Evolutionary conservation across 1,140 invertebrate species (phyloP), one percentile per base, ranked within the genome.

Genomic region (Plutomurus gul): DNA sequence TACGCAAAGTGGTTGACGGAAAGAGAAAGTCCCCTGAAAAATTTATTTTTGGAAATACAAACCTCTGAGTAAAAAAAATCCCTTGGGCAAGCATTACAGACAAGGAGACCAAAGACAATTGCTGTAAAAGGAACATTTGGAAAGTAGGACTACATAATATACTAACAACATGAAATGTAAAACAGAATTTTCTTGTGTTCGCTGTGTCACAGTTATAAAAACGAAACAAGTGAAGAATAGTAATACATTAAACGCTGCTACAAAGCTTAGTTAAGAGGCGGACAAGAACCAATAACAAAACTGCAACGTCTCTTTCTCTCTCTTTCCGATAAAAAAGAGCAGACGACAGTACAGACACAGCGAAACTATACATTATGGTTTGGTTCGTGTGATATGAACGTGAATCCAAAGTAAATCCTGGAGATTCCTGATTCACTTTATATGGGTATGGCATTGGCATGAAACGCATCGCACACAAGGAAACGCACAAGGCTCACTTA

Each of bases 361-460:
- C 30, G 27, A 65, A 65, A 65, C n/a, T 65, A 65, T 65, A 65
- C 36, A 65, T 65, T 65, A 65, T 65, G 30, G 56, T 65, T 65
- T 30, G 22, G 30, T 65, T 65, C 56, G 27, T 33, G 18, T 49
- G n/a, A n/a, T n/a, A 49, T 16, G 7, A 49, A 49, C 46, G n/a
- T n/a, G 46, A 49, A 65, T 65, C 56, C 27, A 3, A 65, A 65
- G 11, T 65, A 65, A 65, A 65, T 65, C 56, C 56, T 33, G n/a
- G 56, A 65, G 56, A 65, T 65, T 65, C 27, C n/a, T 33, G 30
- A 65, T 27, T 65, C 56, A 33, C 56, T 65, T 65, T 65, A 65
- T 36, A 65, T 33, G 27, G 56, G 22, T 18, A 36, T 65, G 30
- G 16, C 27, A 36, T 65, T 65, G 27, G 16, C 30, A 65, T 30